These are phyloP conservation scores for Electrophaes corylata DNA, from an alignment of 2,888 invertebrate species.

Conservation along the genomic window DNA sequence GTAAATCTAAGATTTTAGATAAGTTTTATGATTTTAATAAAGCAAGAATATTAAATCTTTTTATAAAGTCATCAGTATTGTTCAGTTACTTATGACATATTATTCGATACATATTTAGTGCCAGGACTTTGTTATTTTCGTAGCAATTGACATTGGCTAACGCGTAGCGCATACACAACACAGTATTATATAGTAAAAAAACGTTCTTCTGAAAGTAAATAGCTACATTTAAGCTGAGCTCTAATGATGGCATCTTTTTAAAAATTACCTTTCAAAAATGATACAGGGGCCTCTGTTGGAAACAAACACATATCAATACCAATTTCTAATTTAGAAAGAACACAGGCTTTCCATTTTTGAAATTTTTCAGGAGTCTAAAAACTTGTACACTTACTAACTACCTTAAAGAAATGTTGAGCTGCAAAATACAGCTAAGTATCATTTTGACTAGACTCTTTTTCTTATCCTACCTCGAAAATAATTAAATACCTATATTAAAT, in stretches of 20 bases:
- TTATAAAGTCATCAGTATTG: conserved; percentile 45
- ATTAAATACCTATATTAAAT: background rate
- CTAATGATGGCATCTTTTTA: conserved; percentile 60
- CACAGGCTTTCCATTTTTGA: background rate
- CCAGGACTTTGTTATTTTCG: conserved; percentile 67
- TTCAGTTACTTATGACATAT: conserved; percentile 55
- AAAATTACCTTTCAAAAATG: conserved; percentile 82
- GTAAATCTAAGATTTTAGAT: conserved; percentile 47
- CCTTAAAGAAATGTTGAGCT: no score
- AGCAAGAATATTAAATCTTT: conserved; percentile 60
- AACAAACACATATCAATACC: conserved; percentile 64
- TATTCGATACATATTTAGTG: conserved; percentile 55
- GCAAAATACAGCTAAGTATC: no score
- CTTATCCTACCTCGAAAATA: background rate
- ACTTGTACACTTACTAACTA: no score
- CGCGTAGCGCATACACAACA: conserved; percentile 67
- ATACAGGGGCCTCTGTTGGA: conserved; percentile 80
- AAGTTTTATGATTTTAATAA: no score
- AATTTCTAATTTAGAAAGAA: conserved; percentile 18
- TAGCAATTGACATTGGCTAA: conserved; percentile 61
- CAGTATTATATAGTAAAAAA: conserved; percentile 52
- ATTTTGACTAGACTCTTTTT: no score
- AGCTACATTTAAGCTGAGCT: conserved; percentile 70
- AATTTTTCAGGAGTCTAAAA: background rate
- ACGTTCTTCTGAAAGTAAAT: conserved; percentile 55